Base-by-base conservation (phyloP, 2,888 invertebrate species). In the Hydrotaea diabolus region DNA sequence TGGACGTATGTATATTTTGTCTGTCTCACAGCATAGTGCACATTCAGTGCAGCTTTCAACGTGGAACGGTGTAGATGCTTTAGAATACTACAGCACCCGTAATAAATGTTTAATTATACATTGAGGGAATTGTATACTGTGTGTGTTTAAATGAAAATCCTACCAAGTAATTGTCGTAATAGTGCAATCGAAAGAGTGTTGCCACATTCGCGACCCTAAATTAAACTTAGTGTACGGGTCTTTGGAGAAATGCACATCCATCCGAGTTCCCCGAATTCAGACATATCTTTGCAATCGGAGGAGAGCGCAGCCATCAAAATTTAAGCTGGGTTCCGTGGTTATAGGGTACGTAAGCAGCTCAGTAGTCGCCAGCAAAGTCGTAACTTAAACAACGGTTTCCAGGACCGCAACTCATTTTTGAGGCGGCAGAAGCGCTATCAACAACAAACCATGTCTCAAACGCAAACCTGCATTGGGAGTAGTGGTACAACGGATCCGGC, bases 241-340 rank as follows among this genome's bases (percentile, higher is more conserved):
- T 86, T 87, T 80, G 87, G 84, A 86, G 88, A 85, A 90, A 92
- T 92, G 92, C 92, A 92, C 90, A 92, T 92, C 87, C 92, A 92
- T 87, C 92, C 92, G 55, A 92, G 91, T 85, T 92, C 92, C 66
- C 92, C 92, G 13, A 92, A 92, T 87, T 92, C 91, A 87, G 86
- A 88, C 80, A 49, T 75, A 39, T 87, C 87, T 74, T 86, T 89
- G 82, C 90, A 89, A 86, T 89, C 88, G 49, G 92, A 92, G 88
- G 92, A 92, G 83, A 90, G 88, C 86, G 94, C 94, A 26, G 94
- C 94, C 11, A 93, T 93, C 13, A 94, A 93, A 88, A 94, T 94
- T 74, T 94, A 94, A 89, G 94, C 94, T 55, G 93, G 93, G 75
- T 94, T 94, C 88, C 92, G 94, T 36, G 94, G 94, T 0, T 94